Percentiles rank a stretch among this genome's conserved stretches.
Conservation (phyloP, 1,140 invertebrate species). For the Sweltsa coloradensis region DNA sequence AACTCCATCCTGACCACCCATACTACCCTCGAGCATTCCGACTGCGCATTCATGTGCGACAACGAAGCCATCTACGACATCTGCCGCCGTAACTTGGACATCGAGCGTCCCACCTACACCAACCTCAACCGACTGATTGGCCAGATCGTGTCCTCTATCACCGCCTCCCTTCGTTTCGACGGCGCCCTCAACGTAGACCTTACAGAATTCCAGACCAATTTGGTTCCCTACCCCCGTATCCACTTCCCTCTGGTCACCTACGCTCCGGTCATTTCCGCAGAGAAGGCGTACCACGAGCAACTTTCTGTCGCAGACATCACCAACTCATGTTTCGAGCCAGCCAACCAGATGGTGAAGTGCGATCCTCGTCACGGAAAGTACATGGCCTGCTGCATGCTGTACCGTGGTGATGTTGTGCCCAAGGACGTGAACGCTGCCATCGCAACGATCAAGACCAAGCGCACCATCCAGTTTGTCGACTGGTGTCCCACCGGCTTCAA, state of each 20-base stretch:
- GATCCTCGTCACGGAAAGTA: conserved; percentile 82
- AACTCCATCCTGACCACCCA: conserved; percentile 51
- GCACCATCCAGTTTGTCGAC: conserved; percentile 70
- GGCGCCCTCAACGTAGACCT: conserved; percentile 80
- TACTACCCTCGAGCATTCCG: conserved; percentile 47
- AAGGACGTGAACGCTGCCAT: conserved; percentile 78
- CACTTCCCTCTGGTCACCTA: conserved; percentile 67
- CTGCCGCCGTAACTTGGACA: conserved; percentile 76
- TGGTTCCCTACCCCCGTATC: conserved; percentile 73
- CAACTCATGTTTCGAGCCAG: conserved; percentile 75
- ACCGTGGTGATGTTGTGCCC: conserved; percentile 48
- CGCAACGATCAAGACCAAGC: conserved; percentile 79
- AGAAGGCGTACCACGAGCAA: conserved; percentile 73
- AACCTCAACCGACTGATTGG: conserved; percentile 70
- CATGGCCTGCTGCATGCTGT: conserved; percentile 79
- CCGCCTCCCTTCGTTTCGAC: no score
- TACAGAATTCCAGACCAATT: conserved; percentile 82
- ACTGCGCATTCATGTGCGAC: conserved; percentile 62
- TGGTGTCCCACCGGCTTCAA: conserved; percentile 76
- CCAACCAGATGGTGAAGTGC: conserved; percentile 87
- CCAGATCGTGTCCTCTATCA: conserved; percentile 78
- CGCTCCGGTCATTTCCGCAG: conserved; percentile 51
- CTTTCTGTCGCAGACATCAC: conserved; percentile 77
- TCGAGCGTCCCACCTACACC: conserved; percentile 74
- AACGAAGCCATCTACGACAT: conserved; percentile 88